Evolutionary conservation across 37 sponge, comb jelly and placozoan species (phyloP), one percentile per base, ranked within the genome.

Genomic region (Haliclona indistincta): DNA sequence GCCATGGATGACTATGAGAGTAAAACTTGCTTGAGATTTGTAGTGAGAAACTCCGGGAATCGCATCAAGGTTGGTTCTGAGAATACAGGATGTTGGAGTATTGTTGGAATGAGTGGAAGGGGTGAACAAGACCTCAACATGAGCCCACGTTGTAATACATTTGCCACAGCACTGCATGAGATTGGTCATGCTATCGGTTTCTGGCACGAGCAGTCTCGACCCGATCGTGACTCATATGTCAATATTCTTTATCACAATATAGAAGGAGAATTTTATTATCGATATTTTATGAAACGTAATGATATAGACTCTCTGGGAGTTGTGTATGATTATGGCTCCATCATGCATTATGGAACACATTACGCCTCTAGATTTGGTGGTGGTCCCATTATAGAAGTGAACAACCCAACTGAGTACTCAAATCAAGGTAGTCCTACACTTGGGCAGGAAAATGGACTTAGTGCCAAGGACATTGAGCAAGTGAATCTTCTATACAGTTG

Each of bases 181-280:
- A 77, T 77, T 63, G 66, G 77, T 1, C 77, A 62, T 63, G 54
- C 66, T 15, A 38, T 64, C n/a, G 77, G 66, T 22, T 77, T 77
- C 47, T 77, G 65, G 66, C 77, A 77, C n/a, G 77, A 77, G 49
- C 77, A 77, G 34, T 41, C 49, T 25, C 47, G 77, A 29, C 66
- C 77, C 4, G 77, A 77, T 41, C 43, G 77, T 17, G 66, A 64
- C 34, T 1, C 35, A 17, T 64, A 77, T 77, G 66, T 77, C 3
- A 41, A 25, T 28, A 63, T 77, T 43, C 26, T 43, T 36, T 26
- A 28, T 22, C 1, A 64, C 0, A 77, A 77, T 42, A 63, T 77
- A 37, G 65, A 64, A 4, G 1, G 3, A 7, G 36, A 32, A 7
- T 28, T 23, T 35, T 30, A 10, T 29, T 3, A 33, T 26, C 2